Base-by-base conservation (phyloP, 2,888 invertebrate species). In the Augiades crinisus region DNA sequence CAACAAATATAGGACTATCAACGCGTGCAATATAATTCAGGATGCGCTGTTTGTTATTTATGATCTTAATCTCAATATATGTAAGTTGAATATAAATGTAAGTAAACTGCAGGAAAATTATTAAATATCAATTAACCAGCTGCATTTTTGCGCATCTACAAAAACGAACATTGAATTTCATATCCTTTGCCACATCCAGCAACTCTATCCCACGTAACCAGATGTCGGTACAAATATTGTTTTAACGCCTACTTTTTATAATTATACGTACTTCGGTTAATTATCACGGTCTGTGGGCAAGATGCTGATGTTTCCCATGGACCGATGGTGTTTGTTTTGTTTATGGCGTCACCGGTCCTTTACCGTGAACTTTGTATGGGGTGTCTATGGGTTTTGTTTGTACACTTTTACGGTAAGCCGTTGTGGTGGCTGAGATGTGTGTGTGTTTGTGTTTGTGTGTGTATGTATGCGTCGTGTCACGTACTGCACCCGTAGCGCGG, bases 161-260 rank as follows among this genome's bases (percentile, higher is more conserved):
- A 19, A 19, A 7, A n/a, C n/a, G n/a, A n/a, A n/a, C n/a, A n/a
- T n/a, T n/a, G n/a, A n/a, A n/a, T n/a, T n/a, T n/a, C 22, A 7
- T 22, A 22, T 7, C 6, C 3, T 6, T 6, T 22, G 27, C 1
- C 81, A 12, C 70, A 62, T 82, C 81, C 60, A 78, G 72, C 55
- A 47, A 43, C 16, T 56, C 59, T 68, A 67, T 49, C 44, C 40
- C 61, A 49, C 52, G 47, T 47, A 47, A 61, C 74, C 83, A 84
- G 72, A 72, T 85, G 84, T 71, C 53, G 59, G 49, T 49, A 75
- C 70, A 75, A 81, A 81, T 78, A 80, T 83, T 81, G 74, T 81
- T 81, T 76, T 75, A 75, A 77, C 79, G 74, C 74, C 72, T 71
- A 58, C 64, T 78, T 78, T 79, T 79, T 76, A 70, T 75, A 76